Evolutionary conservation across 2,888 invertebrate genomes (phyloP), one percentile per base, ranked within the genome.

Genomic region (Scaptomyza polygonia): DNA sequence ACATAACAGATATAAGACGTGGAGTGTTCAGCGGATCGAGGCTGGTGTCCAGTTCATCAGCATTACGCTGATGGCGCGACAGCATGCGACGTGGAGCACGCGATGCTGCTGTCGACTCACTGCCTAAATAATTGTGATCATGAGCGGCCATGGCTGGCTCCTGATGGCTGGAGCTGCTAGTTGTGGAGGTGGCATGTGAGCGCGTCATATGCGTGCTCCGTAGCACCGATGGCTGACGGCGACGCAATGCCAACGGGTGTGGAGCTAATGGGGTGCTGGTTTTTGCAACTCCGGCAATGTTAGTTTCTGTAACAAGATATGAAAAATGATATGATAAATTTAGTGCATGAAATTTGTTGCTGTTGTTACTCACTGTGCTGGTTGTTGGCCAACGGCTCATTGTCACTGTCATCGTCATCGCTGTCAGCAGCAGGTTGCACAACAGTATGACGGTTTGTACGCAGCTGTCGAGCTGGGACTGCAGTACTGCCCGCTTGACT

Each of bases 1-100:
- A 61, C 36, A 84, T 78, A 29, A 75, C 72, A 16, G 82, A 55
- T 18, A 89, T 65, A 30, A 82, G 53, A 30, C 71, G 70, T 12
- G 86, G 53, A 64, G 71, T 88, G 53, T 88, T 89, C 1, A 90
- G 57, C 5, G 86, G 88, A 70, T 91, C 90, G 7, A 75, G 55
- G 29, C 84, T 88, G 18, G 72, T 70, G 67, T 92, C 92, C 54
- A 91, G 73, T 68, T 91, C 91, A 62, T 91, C 90, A 1, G 91
- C 90, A 65, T 91, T 92, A 1, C 91, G 88, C 62, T 91, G 91
- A 80, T 92, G 92, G 0, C 92, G 89, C 1, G 92, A 92, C 18
- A 92, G 69, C 11, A 90, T 87, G 12, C 90, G 90, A 2, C 92
- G 88, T 7, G 90, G 79, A n/a, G 88, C 85, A 9, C 91, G 88